phyloP scores from a whole-genome alignment of 2,888 invertebrate genomes.

The Oxytorus armatus region DNA sequence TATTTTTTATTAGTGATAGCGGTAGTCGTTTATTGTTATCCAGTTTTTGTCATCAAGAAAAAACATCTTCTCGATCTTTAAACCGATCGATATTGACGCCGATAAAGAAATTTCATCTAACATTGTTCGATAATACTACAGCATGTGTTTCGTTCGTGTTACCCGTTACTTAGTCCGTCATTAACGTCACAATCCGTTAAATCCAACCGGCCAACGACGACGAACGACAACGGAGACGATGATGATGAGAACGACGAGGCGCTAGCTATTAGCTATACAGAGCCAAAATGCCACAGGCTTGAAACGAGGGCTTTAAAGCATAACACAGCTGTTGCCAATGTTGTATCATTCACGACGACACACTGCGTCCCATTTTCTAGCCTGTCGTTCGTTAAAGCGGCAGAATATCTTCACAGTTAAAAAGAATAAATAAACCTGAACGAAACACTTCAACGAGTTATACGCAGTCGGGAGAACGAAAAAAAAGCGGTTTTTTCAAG shows the following conservation, averaged over 20 bases:
- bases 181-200: constrained; percentile 65
- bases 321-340: constrained; percentile 73
- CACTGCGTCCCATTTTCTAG: neutral
- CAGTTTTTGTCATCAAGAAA: no score
- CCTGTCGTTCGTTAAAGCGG: no score
- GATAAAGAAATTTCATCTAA: no score
- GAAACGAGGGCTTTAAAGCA: constrained; percentile 58
- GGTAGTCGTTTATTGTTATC: no score
- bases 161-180: constrained; percentile 55
- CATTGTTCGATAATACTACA: constrained; percentile 10
- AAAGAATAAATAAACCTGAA: no score
- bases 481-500: no score
- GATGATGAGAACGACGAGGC: constrained; percentile 52
- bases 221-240: constrained; percentile 47
- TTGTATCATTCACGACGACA: constrained; percentile 76
- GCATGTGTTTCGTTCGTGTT: constrained; percentile 25
- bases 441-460: no score
- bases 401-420: no score
- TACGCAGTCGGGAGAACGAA: no score
- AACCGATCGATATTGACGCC: no score
- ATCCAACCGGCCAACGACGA: constrained; percentile 54
- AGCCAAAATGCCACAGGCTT: constrained; percentile 16
- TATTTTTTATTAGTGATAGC: no score
- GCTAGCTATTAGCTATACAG: neutral
- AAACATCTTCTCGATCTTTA: no score